A percentile compares a stretch with the other conserved stretches of the same genome.
These are phyloP conservation scores for Bothrops jararaca DNA, from an alignment of 2,113 vertebrate genomes.

Conservation along the genomic window DNA sequence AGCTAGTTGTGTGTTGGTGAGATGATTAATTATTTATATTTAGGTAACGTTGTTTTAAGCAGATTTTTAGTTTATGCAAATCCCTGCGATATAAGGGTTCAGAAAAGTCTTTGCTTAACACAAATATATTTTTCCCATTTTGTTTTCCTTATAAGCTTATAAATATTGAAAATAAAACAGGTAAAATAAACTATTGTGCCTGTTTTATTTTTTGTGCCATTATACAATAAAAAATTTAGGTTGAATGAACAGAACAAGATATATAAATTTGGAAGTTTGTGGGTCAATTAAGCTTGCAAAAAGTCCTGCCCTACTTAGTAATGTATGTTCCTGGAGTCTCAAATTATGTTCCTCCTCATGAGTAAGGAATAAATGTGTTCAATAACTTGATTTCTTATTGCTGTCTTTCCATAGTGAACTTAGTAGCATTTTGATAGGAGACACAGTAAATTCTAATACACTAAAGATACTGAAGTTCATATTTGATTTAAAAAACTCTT, in stretches of 20 bases:
- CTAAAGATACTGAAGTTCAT: background rate
- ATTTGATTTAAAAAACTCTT: background rate
- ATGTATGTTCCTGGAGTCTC: background rate
- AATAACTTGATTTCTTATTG: too few relatives aligned
- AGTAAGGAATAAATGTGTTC: background rate
- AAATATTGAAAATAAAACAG: background rate
- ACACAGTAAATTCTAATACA: background rate
- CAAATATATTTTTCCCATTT: background rate
- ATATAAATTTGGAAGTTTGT: background rate
- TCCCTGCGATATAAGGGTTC: background rate
- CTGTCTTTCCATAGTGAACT: background rate
- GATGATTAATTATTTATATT: background rate
- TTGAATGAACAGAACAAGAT: background rate
- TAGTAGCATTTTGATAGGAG: background rate
- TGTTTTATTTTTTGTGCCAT: background rate
- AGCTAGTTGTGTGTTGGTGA: background rate
- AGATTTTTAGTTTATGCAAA: background rate
- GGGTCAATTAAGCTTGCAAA: background rate
- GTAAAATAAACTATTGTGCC: background rate
- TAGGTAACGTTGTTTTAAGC: background rate
- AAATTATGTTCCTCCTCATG: background rate
- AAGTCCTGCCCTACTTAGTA: background rate
- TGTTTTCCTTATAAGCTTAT: background rate
- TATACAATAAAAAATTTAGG: background rate
- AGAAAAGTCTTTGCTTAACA: background rate